Conservation (phyloP, 2,888 invertebrate genomes). For the Caenorhabditis doughertyi region DNA sequence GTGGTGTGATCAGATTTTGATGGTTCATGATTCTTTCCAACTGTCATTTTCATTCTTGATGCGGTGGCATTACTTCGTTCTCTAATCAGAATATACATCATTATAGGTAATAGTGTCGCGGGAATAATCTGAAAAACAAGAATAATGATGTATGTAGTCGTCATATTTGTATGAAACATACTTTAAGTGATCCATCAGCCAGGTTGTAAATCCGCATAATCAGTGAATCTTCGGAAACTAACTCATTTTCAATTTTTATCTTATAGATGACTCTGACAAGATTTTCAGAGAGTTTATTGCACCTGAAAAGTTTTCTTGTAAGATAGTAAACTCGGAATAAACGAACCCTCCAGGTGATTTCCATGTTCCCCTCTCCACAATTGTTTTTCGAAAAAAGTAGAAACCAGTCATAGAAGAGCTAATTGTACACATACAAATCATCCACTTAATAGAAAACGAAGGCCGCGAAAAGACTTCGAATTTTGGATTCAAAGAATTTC, state of each 20-base stretch:
- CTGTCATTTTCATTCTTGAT: neutral
- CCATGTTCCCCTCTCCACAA: neutral
- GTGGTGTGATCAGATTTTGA: neutral
- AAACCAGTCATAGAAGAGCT: neutral
- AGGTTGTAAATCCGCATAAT: neutral
- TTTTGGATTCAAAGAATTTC: slow-evolving; percentile 3
- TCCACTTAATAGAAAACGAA: neutral
- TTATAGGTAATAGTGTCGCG: neutral
- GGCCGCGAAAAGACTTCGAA: neutral
- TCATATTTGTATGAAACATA: too few relatives aligned
- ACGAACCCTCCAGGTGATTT: neutral
- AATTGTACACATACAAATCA: neutral
- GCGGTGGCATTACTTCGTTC: neutral
- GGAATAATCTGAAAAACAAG: neutral
- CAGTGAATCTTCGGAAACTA: neutral
- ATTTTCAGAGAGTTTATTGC: too few relatives aligned
- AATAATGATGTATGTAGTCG: too few relatives aligned
- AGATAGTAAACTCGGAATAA: too few relatives aligned
- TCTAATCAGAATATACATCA: neutral
- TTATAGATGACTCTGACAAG: too few relatives aligned
- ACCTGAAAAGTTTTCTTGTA: too few relatives aligned
- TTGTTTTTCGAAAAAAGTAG: neutral
- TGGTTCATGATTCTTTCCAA: neutral
- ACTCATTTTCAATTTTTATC: too few relatives aligned
- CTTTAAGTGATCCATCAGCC: slow-evolving; percentile 1